Conservation (phyloP, 92 coral and sea anemone species). For the Porites evermanni region DNA sequence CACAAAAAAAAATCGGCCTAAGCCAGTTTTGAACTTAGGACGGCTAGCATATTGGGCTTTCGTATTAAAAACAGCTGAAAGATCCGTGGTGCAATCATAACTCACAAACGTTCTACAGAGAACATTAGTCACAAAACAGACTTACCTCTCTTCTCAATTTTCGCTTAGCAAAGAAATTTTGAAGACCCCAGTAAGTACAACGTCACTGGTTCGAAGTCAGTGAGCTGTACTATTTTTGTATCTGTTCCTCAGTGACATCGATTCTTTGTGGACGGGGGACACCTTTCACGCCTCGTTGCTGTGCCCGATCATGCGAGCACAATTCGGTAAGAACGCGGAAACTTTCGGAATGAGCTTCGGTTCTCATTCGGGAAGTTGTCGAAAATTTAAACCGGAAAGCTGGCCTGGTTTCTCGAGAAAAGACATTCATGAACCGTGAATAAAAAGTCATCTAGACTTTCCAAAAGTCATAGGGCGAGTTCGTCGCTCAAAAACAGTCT, state of each 20-base stretch:
- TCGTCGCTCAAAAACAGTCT: no score
- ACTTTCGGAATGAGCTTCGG: constrained; percentile 13
- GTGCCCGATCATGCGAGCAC: constrained; percentile 28
- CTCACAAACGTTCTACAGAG: background rate
- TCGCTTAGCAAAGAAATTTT: constrained; percentile 14
- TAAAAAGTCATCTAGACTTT: no score
- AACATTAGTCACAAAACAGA: background rate
- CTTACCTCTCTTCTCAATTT: constrained; percentile 14
- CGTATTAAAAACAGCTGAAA: background rate
- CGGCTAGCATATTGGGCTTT: no score
- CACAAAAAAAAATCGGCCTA: background rate
- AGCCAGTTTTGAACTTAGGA: no score
- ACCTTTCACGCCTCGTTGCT: constrained; percentile 13
- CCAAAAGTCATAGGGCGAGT: no score
- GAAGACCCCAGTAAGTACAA: background rate
- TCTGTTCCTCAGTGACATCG: constrained; percentile 3
- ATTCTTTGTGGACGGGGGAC: background rate
- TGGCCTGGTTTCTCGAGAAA: no score
- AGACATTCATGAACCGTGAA: no score
- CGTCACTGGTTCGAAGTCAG: background rate
- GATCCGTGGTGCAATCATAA: background rate
- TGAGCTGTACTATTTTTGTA: constrained; percentile 2
- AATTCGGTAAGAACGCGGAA: background rate
- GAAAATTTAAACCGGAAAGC: background rate
- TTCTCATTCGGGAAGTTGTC: background rate